A percentile compares a stretch with the other conserved stretches of the same genome.
phyloP scores from a whole-genome alignment of 2,113 vertebrate genomes.

The Leptocoma aspasia region DNA sequence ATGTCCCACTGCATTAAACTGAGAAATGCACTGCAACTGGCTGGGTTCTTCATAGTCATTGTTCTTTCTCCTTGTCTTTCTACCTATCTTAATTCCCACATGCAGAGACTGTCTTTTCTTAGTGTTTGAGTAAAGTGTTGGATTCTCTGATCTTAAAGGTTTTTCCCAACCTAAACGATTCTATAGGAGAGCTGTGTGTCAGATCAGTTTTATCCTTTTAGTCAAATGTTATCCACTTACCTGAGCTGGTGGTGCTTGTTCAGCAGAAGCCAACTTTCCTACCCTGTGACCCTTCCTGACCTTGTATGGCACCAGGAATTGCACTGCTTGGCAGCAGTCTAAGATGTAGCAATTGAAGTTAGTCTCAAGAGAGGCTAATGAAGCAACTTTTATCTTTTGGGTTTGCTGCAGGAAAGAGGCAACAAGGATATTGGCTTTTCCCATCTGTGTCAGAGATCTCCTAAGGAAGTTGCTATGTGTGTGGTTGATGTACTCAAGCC shows the following conservation, averaged over 20 bases:
- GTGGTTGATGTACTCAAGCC: slow-evolving; percentile 81
- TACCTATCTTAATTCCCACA: not conserved
- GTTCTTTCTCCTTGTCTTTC: not conserved
- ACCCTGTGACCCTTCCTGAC: not conserved
- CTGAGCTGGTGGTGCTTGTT: not conserved
- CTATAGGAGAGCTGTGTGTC: not conserved
- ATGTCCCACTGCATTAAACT: not conserved
- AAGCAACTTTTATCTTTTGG: not conserved
- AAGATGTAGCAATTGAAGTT: not conserved
- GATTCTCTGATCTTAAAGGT: not conserved
- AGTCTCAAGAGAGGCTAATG: not conserved
- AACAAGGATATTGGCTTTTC: slow-evolving; percentile 85
- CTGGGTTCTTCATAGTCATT: not conserved
- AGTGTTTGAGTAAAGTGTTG: not conserved
- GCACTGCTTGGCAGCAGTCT: not conserved
- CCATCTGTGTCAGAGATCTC: slow-evolving; percentile 84
- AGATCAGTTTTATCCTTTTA: not conserved
- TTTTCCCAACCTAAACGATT: not conserved
- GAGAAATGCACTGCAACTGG: not conserved
- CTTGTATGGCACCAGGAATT: not conserved
- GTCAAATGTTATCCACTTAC: not conserved
- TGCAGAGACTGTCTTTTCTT: not conserved
- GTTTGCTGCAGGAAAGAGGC: slow-evolving; percentile 76
- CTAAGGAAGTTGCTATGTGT: slow-evolving; percentile 76
- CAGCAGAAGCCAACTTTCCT: not conserved